Evolutionary conservation across 2,113 vertebrate species (phyloP), one percentile per base, ranked within the genome.

Genomic region (Hippoglossus stenolepis): DNA sequence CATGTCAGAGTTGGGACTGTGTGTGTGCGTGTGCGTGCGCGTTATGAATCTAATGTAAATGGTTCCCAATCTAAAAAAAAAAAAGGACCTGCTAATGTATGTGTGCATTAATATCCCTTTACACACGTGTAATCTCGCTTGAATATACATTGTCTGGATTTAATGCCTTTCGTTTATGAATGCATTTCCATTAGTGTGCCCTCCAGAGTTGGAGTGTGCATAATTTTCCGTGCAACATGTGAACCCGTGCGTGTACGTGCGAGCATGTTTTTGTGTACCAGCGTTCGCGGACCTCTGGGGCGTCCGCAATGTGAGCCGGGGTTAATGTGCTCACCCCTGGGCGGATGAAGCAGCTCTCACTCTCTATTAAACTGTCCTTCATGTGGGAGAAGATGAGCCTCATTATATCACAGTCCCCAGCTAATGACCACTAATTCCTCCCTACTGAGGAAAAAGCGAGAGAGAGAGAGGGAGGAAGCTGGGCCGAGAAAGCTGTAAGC

Each of bases 361-460:
- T 90, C 89, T 84, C 78, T 83, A 87, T 90, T 90, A 92, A 90
- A 82, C 75, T 85, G 81, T 73, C 89, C 85, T 90, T 87, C 84
- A 79, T 73, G 85, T 80, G 82, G 80, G 83, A 83, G 79, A 77
- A 91, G 83, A 90, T 89, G 86, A 92, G 82, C 68, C 85, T 90
- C 85, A 89, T 87, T 91, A 91, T 89, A 83, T 86, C 61, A 86
- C 65, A 72, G 82, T 90, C 83, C 79, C 80, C 73, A 64, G 79
- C 81, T 91, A 91, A 91, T 89, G 87, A 85, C 67, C 79, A 73
- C 67, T 87, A 87, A 90, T 80, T 78, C 79, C 76, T 82, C 80
- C 76, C 76, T 24, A 65, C 87, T 75, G 86, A 87, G 68, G 70
- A 79, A 68, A 70, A 69, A 64, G 65, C 56, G 35, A 58, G 66